Conservation (phyloP, 2,113 vertebrate species). For the Myodes glareolus region DNA sequence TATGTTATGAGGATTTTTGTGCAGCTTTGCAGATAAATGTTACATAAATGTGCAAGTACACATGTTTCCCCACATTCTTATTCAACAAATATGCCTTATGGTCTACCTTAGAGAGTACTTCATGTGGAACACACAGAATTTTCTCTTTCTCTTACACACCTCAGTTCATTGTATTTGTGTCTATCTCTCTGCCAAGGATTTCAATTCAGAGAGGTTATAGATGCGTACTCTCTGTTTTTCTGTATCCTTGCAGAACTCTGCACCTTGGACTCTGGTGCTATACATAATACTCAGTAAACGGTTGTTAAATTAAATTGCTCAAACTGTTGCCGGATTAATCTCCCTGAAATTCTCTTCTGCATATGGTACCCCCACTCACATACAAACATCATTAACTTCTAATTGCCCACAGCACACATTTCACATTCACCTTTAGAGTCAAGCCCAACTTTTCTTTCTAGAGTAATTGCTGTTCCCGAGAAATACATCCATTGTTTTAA, state of each 20-base stretch:
- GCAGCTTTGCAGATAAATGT: background rate
- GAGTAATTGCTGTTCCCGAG: conserved; percentile 10
- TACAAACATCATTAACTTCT: conserved; percentile 56
- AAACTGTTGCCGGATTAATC: conserved; percentile 35
- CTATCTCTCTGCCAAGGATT: background rate
- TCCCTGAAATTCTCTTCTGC: conserved; percentile 53
- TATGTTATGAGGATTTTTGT: background rate
- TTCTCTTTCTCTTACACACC: background rate
- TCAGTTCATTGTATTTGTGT: background rate
- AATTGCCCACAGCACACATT: conserved; percentile 22
- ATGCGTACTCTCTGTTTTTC: background rate
- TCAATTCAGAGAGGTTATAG: background rate
- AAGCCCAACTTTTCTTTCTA: conserved; percentile 20
- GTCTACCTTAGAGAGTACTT: background rate
- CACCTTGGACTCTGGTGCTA: background rate
- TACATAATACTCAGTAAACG: conserved; percentile 20
- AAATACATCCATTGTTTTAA: conserved; percentile 12
- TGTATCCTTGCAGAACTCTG: background rate
- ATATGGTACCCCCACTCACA: background rate
- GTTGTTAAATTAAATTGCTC: conserved; percentile 47
- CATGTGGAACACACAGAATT: background rate
- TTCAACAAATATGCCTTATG: background rate
- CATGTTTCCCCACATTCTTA: background rate
- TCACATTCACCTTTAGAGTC: conserved; percentile 46
- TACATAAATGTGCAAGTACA: background rate